A percentile compares a stretch with the other conserved stretches of the same genome.
Conservation (phyloP, 2,888 invertebrate species). For the Meta bourneti region DNA sequence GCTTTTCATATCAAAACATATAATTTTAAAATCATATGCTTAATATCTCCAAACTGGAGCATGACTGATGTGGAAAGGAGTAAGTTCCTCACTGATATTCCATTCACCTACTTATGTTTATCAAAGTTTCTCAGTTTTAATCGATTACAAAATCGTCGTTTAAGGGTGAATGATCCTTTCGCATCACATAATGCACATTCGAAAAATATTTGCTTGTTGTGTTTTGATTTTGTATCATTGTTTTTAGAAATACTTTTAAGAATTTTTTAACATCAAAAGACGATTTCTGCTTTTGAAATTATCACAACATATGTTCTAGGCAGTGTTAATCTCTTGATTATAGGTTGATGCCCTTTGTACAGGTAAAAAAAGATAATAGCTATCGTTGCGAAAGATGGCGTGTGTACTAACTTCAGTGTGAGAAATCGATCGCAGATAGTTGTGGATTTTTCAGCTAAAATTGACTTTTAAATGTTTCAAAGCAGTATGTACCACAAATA, state of each 20-base stretch:
- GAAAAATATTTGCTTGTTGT: neutral
- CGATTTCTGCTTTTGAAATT: neutral
- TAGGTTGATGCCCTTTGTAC: conserved; percentile 76
- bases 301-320: neutral
- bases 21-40: conserved; percentile 16
- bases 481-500: conserved; percentile 6
- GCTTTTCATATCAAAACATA: conserved; percentile 36
- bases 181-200: conserved; percentile 22
- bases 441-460: neutral
- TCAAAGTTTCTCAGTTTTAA: neutral
- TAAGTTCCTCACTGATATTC: conserved; percentile 32
- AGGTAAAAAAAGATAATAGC: conserved; percentile 65
- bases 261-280: neutral
- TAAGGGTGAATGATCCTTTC: conserved; percentile 71
- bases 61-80: conserved; percentile 68
- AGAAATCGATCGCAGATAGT: neutral
- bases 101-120: neutral
- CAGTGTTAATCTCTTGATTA: conserved; percentile 48
- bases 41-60: neutral
- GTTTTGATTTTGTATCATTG: neutral
- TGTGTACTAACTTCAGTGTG: neutral
- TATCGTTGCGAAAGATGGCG: conserved; percentile 52
- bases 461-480: conserved; percentile 2
- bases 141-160: conserved; percentile 50
- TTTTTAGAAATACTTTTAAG: neutral